Evolutionary conservation across 2,888 invertebrate species (phyloP).

Genomic region (Pseudoips prasinana): DNA sequence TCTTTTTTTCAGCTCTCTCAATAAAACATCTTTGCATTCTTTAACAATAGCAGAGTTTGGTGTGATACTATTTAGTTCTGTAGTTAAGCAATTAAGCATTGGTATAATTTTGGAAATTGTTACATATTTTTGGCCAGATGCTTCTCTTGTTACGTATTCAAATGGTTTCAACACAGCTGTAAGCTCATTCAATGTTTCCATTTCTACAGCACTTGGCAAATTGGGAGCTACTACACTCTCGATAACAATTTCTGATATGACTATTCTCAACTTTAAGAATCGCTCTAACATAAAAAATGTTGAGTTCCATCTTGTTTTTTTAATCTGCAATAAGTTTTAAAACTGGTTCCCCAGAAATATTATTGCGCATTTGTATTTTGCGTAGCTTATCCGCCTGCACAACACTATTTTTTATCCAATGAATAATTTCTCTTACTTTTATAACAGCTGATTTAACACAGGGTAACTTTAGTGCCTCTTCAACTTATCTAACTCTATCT

Average conservation of each 20-base stretch:
- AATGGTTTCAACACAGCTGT: conserved; percentile 24
- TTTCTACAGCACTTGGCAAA: conserved; percentile 24
- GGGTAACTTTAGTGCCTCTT: conserved; percentile 27
- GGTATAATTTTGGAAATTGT: conserved; percentile 37
- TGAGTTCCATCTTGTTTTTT: conserved; percentile 26
- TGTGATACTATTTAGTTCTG: conserved; percentile 32
- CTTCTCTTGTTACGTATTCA: conserved; percentile 34
- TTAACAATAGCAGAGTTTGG: conserved; percentile 26
- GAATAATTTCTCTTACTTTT: conserved; percentile 26
- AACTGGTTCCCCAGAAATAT: conserved; percentile 21
- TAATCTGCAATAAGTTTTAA: conserved; percentile 27
- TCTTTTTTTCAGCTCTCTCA: conserved; percentile 30
- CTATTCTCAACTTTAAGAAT: conserved; percentile 20
- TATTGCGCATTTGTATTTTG: conserved; percentile 27
- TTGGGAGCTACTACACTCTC: conserved; percentile 26
- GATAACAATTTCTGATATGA: conserved; percentile 31
- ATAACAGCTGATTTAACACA: conserved; percentile 21
- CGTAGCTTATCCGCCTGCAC: conserved; percentile 25
- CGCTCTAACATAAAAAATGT: conserved; percentile 29
- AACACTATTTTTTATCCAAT: conserved; percentile 25
- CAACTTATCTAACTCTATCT: too few relatives aligned
- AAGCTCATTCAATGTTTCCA: conserved; percentile 20
- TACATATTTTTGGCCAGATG: conserved; percentile 32
- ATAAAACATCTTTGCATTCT: conserved; percentile 28
- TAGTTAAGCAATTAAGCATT: conserved; percentile 36